These are phyloP conservation scores for Elachura formosa DNA, from an alignment of 2,113 vertebrate genomes.

Conservation along the genomic window DNA sequence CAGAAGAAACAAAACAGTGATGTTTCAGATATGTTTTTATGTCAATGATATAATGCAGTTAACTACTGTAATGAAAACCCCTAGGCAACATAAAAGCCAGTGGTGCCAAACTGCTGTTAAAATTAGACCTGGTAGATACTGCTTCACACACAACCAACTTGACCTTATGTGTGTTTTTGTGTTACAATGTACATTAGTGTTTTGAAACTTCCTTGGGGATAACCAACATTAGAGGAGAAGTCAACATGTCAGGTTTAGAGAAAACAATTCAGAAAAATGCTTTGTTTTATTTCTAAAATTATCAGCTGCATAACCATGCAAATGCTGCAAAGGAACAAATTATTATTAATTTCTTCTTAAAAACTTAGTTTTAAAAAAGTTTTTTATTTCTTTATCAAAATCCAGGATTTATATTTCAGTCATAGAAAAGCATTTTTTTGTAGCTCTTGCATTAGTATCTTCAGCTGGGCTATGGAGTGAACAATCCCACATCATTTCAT, in stretches of 20 bases:
- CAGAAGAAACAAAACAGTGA: not conserved
- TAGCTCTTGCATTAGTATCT: not conserved
- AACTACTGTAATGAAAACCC: constrained; percentile 22
- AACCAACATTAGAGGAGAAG: not conserved
- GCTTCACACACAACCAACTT: constrained; percentile 33
- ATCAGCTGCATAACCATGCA: not conserved
- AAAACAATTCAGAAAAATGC: not conserved
- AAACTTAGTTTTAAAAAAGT: not conserved
- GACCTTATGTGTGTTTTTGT: not conserved
- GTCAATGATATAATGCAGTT: constrained; percentile 11
- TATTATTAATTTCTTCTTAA: not conserved
- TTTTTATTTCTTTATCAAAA: not conserved
- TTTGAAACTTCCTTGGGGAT: constrained; percentile 32
- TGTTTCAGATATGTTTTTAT: not conserved
- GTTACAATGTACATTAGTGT: not conserved
- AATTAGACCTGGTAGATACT: constrained; percentile 41
- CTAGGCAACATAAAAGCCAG: constrained; percentile 6
- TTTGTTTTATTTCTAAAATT: constrained; percentile 16
- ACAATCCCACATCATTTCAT: not conserved
- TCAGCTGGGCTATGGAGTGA: not conserved
- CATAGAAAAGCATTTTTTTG: not conserved
- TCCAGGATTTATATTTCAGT: not conserved
- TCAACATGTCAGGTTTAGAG: not conserved
- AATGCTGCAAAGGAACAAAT: not conserved
- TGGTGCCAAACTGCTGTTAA: constrained; percentile 29